Evolutionary conservation across 2,888 invertebrate species (phyloP), one percentile per base, ranked within the genome.

Genomic region (Pristionchus arcanus): DNA sequence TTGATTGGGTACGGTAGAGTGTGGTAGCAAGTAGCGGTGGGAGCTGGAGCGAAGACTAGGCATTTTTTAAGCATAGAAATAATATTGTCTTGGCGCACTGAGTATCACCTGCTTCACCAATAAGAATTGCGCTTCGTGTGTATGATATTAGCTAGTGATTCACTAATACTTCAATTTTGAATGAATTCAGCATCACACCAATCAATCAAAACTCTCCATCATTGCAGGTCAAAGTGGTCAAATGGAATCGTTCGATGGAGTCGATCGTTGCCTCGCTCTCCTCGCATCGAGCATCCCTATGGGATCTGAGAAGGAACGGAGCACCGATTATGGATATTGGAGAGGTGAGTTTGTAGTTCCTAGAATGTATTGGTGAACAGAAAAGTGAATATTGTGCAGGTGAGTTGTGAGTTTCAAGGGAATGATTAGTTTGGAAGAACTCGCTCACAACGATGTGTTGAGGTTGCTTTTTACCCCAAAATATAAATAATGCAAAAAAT

Each of bases 221-320:
- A 31, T 74, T 55, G 16, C 55, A 90, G 90, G 74, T 90, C 21
- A 92, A 92, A 87, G 28, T 89, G 11, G 55, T 92, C 34, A 85
- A 90, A 21, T 92, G 91, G 91, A 91, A 90, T 66, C 59, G 59
- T 7, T 90, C 90, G 49, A 90, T 89, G 49, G 91, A 91, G 42
- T 71, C 86, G 19, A 90, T 91, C 66, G 90, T 90, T 21, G 91
- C 92, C 19, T 92, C 91, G 13, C 90, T 91, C 19, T 90, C 91
- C 31, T 90, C 92, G 16, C 89, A 91, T 66, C 83, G 88, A n/a
- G 53, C 74, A 34, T 63, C 63, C 21, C 31, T 88, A 34, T 92
- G 91, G 91, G 92, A 92, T 86, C 34, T 92, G 90, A 19, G 91
- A 42, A 88, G 90, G 77, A 89, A 90, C 42, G 91, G 91, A 77